These are phyloP conservation scores for Siniperca knerii DNA, from an alignment of 2,113 vertebrate genomes.

Conservation along the genomic window DNA sequence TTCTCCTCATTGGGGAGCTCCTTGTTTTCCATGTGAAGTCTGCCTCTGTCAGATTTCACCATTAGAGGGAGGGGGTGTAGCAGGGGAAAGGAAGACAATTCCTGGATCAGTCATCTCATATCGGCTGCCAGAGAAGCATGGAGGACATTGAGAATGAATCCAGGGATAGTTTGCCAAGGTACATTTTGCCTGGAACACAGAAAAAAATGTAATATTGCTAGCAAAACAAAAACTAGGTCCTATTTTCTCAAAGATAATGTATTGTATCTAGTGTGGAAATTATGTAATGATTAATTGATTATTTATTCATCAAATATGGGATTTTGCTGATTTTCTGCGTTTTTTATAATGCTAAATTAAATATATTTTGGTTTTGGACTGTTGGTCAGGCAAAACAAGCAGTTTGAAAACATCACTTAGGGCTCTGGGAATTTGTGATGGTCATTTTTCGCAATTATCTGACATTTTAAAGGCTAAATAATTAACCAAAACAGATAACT, in stretches of 20 bases:
- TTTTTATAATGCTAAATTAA: background rate
- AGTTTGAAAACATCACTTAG: background rate
- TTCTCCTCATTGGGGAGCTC: slow-evolving; percentile 65
- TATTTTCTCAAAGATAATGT: background rate
- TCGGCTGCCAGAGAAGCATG: slow-evolving; percentile 37
- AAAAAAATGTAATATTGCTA: background rate
- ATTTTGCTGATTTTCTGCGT: background rate
- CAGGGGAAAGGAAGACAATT: slow-evolving; percentile 61
- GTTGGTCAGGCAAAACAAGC: background rate
- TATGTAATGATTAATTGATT: background rate
- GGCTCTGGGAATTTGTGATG: background rate
- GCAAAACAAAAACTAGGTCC: background rate
- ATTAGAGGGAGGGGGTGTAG: slow-evolving; percentile 40
- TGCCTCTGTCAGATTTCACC: slow-evolving; percentile 70
- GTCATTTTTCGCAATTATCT: background rate
- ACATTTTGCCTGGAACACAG: slow-evolving; percentile 22
- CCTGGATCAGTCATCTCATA: slow-evolving; percentile 53
- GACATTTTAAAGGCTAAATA: background rate
- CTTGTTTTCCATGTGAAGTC: slow-evolving; percentile 74
- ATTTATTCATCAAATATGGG: background rate
- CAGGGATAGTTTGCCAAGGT: slow-evolving; percentile 42
- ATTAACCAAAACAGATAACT: background rate
- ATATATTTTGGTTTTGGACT: background rate
- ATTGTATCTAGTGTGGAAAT: background rate
- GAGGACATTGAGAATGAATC: slow-evolving; percentile 43